Percentiles rank a stretch among this genome's conserved stretches.
Conservation (phyloP, 2,797 vertebrate genomes). For the Falco peregrinus region DNA sequence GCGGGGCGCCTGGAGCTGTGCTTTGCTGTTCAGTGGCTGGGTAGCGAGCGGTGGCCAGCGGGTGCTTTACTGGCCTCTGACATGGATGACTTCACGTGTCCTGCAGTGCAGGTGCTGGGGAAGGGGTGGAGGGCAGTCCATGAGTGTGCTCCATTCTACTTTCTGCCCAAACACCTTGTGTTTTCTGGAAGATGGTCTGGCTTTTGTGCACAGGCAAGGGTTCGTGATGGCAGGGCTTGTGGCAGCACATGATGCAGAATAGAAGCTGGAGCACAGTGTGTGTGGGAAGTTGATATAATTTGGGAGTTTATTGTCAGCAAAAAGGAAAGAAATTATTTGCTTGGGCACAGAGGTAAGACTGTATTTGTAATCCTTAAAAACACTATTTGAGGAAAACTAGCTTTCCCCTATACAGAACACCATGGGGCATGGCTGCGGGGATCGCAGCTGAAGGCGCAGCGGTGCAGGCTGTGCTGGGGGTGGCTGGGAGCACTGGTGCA, state of each 20-base stretch:
- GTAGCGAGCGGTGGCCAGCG: background rate
- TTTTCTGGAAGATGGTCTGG: background rate
- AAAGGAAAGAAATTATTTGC: background rate
- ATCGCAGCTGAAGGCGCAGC: background rate
- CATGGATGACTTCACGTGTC: background rate
- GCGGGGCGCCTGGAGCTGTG: background rate
- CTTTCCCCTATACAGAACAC: background rate
- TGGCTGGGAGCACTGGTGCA: rapidly evolving
- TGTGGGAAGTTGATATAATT: background rate
- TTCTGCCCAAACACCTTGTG: background rate
- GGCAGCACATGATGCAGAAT: background rate
- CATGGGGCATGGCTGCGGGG: background rate
- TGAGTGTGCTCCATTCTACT: background rate
- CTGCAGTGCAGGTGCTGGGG: rapidly evolving
- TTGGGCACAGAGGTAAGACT: background rate
- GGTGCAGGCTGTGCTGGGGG: background rate
- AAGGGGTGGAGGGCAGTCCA: background rate
- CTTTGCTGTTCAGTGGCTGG: background rate
- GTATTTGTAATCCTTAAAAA: background rate
- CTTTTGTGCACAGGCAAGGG: background rate
- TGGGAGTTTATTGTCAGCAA: background rate
- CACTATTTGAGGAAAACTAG: background rate
- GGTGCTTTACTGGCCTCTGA: background rate
- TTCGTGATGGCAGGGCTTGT: background rate
- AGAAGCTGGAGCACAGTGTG: background rate